Evolutionary conservation across 1,140 invertebrate genomes (phyloP).

Genomic region (Pogonognathellus flavescens): DNA sequence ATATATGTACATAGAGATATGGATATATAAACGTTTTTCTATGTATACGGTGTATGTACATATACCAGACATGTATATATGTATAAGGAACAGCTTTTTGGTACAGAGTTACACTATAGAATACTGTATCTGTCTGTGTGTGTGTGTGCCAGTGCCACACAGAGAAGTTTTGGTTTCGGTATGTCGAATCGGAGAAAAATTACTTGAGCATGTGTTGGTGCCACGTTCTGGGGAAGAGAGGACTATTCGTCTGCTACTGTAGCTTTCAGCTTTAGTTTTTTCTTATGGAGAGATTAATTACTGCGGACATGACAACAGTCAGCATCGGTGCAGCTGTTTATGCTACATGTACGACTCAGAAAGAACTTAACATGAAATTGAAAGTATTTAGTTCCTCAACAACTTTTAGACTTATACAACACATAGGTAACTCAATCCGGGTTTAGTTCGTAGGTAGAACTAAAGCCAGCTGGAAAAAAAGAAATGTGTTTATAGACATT

Average conservation of each 20-base stretch:
- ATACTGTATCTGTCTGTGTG: not conserved
- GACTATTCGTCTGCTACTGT: not conserved
- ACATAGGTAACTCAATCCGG: too few relatives aligned
- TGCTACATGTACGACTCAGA: not conserved
- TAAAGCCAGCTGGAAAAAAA: too few relatives aligned
- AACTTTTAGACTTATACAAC: too few relatives aligned
- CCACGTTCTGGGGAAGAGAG: conserved; percentile 36
- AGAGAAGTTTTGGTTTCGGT: conserved; percentile 37
- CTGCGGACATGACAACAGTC: conserved; percentile 47
- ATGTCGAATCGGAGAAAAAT: conserved; percentile 47
- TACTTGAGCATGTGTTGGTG: conserved; percentile 48
- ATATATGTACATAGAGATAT: too few relatives aligned
- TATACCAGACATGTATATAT: not conserved
- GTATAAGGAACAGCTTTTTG: too few relatives aligned
- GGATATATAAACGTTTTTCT: not conserved
- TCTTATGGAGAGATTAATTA: conserved; percentile 29
- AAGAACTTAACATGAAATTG: too few relatives aligned
- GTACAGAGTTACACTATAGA: not conserved
- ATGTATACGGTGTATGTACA: not conserved
- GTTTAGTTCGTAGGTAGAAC: too few relatives aligned
- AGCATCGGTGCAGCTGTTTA: conserved; percentile 18
- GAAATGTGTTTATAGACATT: too few relatives aligned
- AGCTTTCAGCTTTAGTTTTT: conserved; percentile 20
- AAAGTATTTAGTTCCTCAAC: too few relatives aligned
- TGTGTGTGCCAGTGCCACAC: conserved; percentile 42